These are phyloP conservation scores for Ypsolopha scabrella DNA, from an alignment of 2,888 invertebrate genomes.

Conservation along the genomic window DNA sequence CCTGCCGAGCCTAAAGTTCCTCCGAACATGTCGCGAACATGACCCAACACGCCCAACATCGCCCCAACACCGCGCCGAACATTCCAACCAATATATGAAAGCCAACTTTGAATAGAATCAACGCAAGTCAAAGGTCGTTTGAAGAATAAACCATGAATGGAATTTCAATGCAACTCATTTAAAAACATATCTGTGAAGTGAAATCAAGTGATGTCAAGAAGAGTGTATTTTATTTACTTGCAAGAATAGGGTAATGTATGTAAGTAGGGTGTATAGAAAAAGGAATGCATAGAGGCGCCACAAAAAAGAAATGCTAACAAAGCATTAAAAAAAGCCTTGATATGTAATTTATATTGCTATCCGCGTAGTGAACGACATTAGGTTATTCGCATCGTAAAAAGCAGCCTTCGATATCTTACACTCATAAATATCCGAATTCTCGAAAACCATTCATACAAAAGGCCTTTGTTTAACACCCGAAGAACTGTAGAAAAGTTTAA, in stretches of 20 bases:
- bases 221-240: constrained; percentile 24
- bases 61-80: constrained; percentile 10
- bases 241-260: constrained; percentile 18
- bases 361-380: background rate
- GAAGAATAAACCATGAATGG: no score
- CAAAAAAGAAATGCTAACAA: constrained; percentile 3
- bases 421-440: background rate
- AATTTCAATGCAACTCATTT: background rate
- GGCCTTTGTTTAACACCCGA: constrained; percentile 32
- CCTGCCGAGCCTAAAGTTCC: constrained; percentile 65
- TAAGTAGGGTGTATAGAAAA: background rate
- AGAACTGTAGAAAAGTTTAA: constrained; percentile 38
- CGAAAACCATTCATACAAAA: constrained; percentile 11
- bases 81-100: background rate
- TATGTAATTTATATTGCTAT: constrained; percentile 6
- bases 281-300: constrained; percentile 6
- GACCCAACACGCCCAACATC: constrained; percentile 30
- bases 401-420: background rate
- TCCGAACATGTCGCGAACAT: constrained; percentile 24
- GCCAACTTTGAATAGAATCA: no score
- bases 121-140: no score
- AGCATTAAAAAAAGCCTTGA: constrained; percentile 6
- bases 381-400: background rate
- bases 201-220: constrained; percentile 18
- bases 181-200: background rate